These are phyloP conservation scores for Holotrichia oblita DNA, from an alignment of 1,140 invertebrate species.

Conservation along the genomic window DNA sequence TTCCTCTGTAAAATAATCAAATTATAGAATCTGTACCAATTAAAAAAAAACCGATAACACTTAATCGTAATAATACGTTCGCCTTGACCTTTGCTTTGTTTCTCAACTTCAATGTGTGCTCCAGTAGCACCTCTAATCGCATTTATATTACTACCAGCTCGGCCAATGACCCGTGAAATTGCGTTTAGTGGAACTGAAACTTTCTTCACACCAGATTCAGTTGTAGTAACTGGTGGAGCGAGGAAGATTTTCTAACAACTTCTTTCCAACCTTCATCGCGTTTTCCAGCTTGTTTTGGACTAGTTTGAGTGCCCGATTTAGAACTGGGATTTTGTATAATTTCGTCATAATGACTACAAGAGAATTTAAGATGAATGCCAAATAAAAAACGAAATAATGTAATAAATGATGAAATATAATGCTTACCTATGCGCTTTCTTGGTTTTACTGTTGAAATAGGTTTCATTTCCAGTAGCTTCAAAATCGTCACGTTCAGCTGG, in stretches of 20 bases:
- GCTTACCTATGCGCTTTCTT: slow-evolving; percentile 59
- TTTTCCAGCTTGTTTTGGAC: slow-evolving; percentile 76
- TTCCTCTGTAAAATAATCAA: slow-evolving; percentile 71
- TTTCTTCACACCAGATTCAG: slow-evolving; percentile 74
- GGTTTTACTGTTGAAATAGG: slow-evolving; percentile 64
- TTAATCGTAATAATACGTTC: slow-evolving; percentile 96
- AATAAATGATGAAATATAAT: slow-evolving; percentile 7
- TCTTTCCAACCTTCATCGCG: slow-evolving; percentile 97
- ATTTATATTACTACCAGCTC: slow-evolving; percentile 97
- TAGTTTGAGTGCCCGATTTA: slow-evolving; percentile 60
- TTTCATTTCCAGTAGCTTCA: slow-evolving; percentile 73
- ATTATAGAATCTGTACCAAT: background rate
- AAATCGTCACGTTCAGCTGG: slow-evolving; percentile 75
- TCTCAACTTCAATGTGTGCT: slow-evolving; percentile 97
- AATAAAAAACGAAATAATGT: background rate
- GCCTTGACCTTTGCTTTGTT: slow-evolving; percentile 92
- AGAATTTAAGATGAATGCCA: background rate
- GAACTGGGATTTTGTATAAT: slow-evolving; percentile 11
- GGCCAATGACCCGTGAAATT: slow-evolving; percentile 94
- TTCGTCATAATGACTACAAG: slow-evolving; percentile 36
- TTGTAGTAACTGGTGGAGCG: slow-evolving; percentile 63
- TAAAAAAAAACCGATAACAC: slow-evolving; percentile 62
- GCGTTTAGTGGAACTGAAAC: slow-evolving; percentile 94
- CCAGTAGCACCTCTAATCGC: slow-evolving; percentile 93
- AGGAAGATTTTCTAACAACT: slow-evolving; percentile 87